A percentile compares a stretch with the other conserved stretches of the same genome.
These are phyloP conservation scores for Amblyopsis hoosieri DNA, from an alignment of 2,797 vertebrate genomes.

Conservation along the genomic window DNA sequence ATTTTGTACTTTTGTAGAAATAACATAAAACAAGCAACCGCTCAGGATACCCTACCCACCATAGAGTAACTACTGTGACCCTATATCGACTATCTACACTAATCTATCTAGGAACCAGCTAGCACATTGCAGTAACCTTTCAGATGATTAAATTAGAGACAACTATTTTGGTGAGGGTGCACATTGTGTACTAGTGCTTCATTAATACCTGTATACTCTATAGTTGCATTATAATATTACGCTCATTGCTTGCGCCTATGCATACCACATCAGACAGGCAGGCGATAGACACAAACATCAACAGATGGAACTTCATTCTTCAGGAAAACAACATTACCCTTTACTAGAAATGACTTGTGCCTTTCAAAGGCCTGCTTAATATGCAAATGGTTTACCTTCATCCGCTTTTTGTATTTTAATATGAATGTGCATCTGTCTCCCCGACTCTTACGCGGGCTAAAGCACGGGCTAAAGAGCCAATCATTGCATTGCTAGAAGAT, in stretches of 20 bases:
- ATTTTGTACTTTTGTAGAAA: no score
- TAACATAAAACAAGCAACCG: no score
- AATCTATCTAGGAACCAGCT: no score
- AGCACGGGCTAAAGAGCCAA: constrained; percentile 12
- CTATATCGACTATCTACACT: no score
- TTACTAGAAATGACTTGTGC: constrained; percentile 31
- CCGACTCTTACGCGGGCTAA: constrained; percentile 9
- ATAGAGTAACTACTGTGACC: no score
- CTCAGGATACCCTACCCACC: no score
- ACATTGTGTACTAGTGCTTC: no score
- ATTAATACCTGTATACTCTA: constrained; percentile 8
- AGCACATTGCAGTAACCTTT: no score
- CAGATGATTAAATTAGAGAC: no score
- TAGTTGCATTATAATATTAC: constrained; percentile 35
- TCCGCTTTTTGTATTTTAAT: constrained; percentile 41
- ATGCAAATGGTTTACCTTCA: constrained; percentile 29
- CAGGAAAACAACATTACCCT: constrained; percentile 30
- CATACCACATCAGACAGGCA: constrained; percentile 29
- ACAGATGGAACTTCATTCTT: constrained; percentile 26
- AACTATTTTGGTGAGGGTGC: not conserved
- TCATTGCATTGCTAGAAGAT: constrained; percentile 12
- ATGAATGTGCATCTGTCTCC: constrained; percentile 28
- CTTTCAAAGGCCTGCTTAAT: constrained; percentile 24
- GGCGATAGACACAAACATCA: constrained; percentile 43
- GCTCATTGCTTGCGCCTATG: constrained; percentile 21